Evolutionary conservation across 2,888 invertebrate species (phyloP), one percentile per base, ranked within the genome.

Genomic region (Phalera bucephala): DNA sequence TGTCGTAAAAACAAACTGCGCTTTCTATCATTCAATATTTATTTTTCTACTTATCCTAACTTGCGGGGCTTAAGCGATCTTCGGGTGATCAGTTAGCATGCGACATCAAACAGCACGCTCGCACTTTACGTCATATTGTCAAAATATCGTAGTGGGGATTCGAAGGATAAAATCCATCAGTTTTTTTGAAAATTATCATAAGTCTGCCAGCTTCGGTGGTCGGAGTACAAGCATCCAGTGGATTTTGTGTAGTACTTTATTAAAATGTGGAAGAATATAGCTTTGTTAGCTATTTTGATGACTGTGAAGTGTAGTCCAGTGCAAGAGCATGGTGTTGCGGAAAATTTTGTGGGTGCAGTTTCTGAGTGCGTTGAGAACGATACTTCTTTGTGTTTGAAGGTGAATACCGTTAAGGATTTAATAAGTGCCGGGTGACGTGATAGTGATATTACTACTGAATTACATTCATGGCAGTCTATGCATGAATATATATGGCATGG

Each of bases 311-410:
- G 84, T 51, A 73, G 65, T 12, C 89, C 89, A 21, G 75, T 88
- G 40, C 74, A 80, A 41, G 86, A 87, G 42, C 70, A 73, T 52
- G 82, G 86, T 19, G 54, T 85, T 13, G 80, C 84, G 31, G 89
- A 89, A 62, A 88, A 87, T 36, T 59, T 89, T 31, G 80, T 89
- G 39, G 81, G 82, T 68, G 85, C 78, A 6, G 77, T 89, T 7
- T 75, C 81, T n/a, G 91, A 91, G 61, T 93, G 93, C 59, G 88
- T 92, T 29, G 89, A 91, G 44, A 91, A 82, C 59, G 91, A 92
- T 63, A 84, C 93, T 14, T 78, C 91, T 13, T 71, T 92, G 66
- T 93, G 93, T 70, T 72, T 93, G 36, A 93, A 93, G 91, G 93
- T 93, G 87, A 86, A 71, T 77, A 70, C 26, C 13, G 8, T 15